Evolutionary conservation across 2,797 vertebrate genomes (phyloP), one percentile per base, ranked within the genome.

Genomic region (Tadarida brasiliensis): DNA sequence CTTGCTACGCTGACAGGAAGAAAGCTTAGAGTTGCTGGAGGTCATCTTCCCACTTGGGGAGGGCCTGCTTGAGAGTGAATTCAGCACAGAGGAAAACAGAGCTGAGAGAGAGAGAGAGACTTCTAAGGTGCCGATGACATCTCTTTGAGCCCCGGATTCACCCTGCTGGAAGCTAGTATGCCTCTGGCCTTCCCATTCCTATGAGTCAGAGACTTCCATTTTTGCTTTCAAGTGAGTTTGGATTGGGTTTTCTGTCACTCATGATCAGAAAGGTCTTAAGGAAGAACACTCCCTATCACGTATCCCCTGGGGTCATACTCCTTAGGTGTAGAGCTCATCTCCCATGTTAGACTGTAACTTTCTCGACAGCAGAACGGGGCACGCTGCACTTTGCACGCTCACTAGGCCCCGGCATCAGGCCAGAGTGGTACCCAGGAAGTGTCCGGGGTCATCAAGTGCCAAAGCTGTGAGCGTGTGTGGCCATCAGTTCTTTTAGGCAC

Each of bases 181-280:
- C 74, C n/a, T 71, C 54, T 84, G 80, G 51, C 4, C 26, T 71
- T 90, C 9, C 35, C 39, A 68, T 51, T 76, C 94, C 54, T 65
- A 19, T 85, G 65, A 89, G 70, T 16, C 11, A 70, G 77, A 51
- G 80, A 70, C 3, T 87, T 39, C 30, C 70, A 24, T 51, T 84
- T 76, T 87, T 94, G 70, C 49, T 65, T 95, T 93, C 77, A 82
- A 76, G 16, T 78, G 90, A 71, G 67, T 65, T 84, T 19, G 70
- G 67, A 12, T 49, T 90, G 44, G 44, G 35, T 77, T 94, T 96
- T 93, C 74, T 65, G 59, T 94, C 30, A 56, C 44, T 76, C 73
- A 57, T 56, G 63, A 74, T 61, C 47, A 39, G 83, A 74, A 95
- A 35, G 17, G 35, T 94, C 33, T 67, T 83, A 89, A 77, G 63